These are phyloP conservation scores for Sus cebifrons DNA, from an alignment of 2,797 vertebrate genomes.

Conservation along the genomic window DNA sequence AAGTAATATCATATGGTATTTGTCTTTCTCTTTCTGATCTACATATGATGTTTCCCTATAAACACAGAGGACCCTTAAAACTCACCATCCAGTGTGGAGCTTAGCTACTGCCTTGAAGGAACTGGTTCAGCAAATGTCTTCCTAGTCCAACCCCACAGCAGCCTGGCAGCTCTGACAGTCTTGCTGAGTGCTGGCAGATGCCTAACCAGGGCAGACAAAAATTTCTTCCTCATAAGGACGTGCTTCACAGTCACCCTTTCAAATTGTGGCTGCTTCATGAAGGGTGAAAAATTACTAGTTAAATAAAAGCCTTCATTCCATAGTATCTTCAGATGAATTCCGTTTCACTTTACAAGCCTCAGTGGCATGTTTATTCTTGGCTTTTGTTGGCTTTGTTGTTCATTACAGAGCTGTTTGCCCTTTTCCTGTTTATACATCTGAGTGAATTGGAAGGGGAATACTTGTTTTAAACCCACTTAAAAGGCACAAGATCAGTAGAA, in stretches of 20 bases:
- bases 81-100: background rate
- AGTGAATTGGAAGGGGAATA: background rate
- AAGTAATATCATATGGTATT: no score
- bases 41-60: background rate
- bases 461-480: slow-evolving; percentile 46
- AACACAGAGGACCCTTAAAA: background rate
- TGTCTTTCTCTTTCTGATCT: no score
- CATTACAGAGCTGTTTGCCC: slow-evolving; percentile 1
- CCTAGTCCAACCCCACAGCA: background rate
- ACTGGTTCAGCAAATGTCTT: background rate
- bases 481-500: slow-evolving; percentile 1
- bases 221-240: background rate
- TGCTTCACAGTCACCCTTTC: background rate
- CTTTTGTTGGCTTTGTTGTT: background rate
- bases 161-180: no score
- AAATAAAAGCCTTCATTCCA: background rate
- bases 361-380: background rate
- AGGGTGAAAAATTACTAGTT: background rate
- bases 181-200: background rate
- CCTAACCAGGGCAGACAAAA: background rate
- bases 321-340: background rate
- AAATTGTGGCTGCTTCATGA: background rate
- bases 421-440: background rate
- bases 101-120: background rate
- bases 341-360: background rate